Conservation (phyloP, 2,113 vertebrate species). For the Muscicapa adusta region DNA sequence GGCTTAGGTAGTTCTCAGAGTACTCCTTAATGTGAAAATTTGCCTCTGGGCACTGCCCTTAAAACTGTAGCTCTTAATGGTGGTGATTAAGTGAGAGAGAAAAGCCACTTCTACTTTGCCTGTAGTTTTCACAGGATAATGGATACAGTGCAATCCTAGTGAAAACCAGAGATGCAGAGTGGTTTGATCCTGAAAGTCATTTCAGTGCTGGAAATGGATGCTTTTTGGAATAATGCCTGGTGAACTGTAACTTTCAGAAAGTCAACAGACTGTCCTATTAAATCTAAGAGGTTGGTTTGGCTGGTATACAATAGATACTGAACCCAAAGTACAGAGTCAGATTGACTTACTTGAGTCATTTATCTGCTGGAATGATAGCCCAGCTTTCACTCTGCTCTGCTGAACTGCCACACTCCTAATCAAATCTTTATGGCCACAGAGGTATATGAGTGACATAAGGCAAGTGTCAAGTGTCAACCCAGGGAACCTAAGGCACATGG, state of each 20-base stretch:
- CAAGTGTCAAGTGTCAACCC: background rate
- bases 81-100: background rate
- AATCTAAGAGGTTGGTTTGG: conserved; percentile 32
- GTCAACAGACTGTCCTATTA: background rate
- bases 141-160: background rate
- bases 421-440: background rate
- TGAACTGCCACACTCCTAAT: background rate
- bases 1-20: background rate
- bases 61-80: background rate
- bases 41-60: background rate
- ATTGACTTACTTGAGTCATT: conserved; percentile 25
- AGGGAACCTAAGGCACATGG: background rate
- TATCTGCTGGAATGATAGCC: background rate
- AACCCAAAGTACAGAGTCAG: background rate
- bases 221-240: conserved; percentile 4
- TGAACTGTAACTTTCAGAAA: conserved; percentile 12
- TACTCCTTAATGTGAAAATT: background rate
- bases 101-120: background rate
- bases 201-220: background rate
- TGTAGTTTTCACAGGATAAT: background rate
- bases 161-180: conserved; percentile 11
- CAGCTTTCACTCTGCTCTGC: background rate
- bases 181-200: background rate
- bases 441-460: background rate
- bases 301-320: background rate